A percentile compares a stretch with the other conserved stretches of the same genome.
Evolutionary conservation across 2,797 vertebrate genomes (phyloP).

Genomic region (Alauda arvensis): DNA sequence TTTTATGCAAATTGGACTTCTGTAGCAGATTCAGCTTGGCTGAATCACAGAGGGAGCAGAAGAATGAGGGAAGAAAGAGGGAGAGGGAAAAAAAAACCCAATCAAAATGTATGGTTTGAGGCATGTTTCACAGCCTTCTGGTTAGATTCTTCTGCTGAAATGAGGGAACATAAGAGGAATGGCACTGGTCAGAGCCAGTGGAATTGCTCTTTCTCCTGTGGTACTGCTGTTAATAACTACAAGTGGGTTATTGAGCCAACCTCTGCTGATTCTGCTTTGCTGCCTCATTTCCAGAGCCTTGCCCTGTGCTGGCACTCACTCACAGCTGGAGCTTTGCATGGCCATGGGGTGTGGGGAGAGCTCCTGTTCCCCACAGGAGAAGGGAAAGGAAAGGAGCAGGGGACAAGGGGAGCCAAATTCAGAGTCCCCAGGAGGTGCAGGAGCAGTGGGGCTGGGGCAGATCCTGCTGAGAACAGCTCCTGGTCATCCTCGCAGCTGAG

Average conservation of each 20-base stretch:
- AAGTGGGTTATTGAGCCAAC: constrained; percentile 66
- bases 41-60: constrained; percentile 53
- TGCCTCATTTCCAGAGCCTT: constrained; percentile 67
- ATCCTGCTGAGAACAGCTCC: background rate
- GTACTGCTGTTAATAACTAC: constrained; percentile 64
- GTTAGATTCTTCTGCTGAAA: constrained; percentile 61
- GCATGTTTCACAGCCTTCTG: constrained; percentile 63
- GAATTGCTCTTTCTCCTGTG: constrained; percentile 64
- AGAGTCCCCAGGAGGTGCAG: background rate
- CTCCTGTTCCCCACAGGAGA: background rate
- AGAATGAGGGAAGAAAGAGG: constrained; percentile 36
- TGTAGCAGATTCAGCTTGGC: constrained; percentile 56
- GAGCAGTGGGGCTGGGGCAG: background rate
- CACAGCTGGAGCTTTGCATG: constrained; percentile 58
- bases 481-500: accelerated
- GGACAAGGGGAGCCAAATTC: background rate
- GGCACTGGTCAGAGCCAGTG: constrained; percentile 66
- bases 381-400: background rate
- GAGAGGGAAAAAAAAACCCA: constrained; percentile 38
- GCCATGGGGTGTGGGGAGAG: background rate
- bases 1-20: constrained; percentile 70
- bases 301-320: constrained; percentile 41
- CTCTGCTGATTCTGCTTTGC: constrained; percentile 69
- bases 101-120: constrained; percentile 58
- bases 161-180: constrained; percentile 52